Evolutionary conservation across 2,888 invertebrate genomes (phyloP).

Genomic region (Timema podura): DNA sequence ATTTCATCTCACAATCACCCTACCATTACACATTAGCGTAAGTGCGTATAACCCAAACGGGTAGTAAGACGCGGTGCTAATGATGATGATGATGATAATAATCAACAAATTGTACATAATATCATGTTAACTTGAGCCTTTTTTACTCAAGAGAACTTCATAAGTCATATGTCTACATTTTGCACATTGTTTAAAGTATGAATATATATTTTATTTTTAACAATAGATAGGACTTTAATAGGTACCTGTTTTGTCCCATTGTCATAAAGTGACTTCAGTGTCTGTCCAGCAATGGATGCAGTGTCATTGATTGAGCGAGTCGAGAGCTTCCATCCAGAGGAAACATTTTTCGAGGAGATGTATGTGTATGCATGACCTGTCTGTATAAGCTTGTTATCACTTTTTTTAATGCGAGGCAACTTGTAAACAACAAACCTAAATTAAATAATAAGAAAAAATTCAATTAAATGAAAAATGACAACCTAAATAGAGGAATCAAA

Average conservation of each 20-base stretch:
- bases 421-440: constrained; percentile 82
- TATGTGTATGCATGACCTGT: constrained; percentile 67
- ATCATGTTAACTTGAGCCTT: no score
- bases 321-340: constrained; percentile 65
- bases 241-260: background rate
- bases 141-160: no score
- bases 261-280: constrained; percentile 36
- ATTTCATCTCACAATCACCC: no score
- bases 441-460: constrained; percentile 31
- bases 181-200: no score
- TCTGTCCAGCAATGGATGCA: constrained; percentile 47
- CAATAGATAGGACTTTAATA: no score
- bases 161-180: no score
- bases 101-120: no score
- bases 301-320: constrained; percentile 56
- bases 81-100: no score
- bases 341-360: constrained; percentile 47
- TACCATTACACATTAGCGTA: no score
- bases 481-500: background rate
- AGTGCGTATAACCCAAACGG: no score
- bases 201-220: no score
- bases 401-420: constrained; percentile 60
- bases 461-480: background rate
- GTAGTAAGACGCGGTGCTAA: no score
- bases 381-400: constrained; percentile 51